Conservation (phyloP, 2,797 vertebrate genomes). For the Semotilus atromaculatus region DNA sequence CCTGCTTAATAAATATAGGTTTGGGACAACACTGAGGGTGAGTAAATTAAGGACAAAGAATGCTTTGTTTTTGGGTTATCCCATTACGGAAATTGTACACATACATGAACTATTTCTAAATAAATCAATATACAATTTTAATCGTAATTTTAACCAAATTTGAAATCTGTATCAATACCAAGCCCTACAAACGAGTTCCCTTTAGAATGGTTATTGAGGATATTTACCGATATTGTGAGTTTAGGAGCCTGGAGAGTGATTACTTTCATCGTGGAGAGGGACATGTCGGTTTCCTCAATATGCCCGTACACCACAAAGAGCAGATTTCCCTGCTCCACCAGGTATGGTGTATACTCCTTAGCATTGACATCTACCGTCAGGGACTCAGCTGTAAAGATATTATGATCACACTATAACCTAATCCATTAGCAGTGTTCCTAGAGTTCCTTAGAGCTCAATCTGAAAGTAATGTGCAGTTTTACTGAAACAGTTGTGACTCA, state of each 20-base stretch:
- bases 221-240: slow-evolving; percentile 76
- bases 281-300: slow-evolving; percentile 26
- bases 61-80: background rate
- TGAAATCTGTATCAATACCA: background rate
- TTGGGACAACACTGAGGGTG: background rate
- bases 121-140: too few species aligned
- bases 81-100: too few species aligned
- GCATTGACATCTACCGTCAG: slow-evolving; percentile 27
- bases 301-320: slow-evolving; percentile 49
- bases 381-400: slow-evolving; percentile 69
- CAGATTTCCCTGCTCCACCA: slow-evolving; percentile 58
- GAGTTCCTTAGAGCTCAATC: too few species aligned
- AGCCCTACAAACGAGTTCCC: background rate
- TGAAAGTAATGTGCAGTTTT: background rate
- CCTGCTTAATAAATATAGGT: background rate
- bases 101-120: too few species aligned
- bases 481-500: slow-evolving; percentile 66
- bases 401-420: slow-evolving; percentile 15
- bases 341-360: slow-evolving; percentile 60
- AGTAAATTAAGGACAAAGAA: background rate
- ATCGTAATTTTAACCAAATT: too few species aligned
- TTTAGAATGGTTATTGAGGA: background rate
- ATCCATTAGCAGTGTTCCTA: too few species aligned
- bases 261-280: slow-evolving; percentile 73
- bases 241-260: slow-evolving; percentile 72